Evolutionary conservation across 2,888 invertebrate species (phyloP), one percentile per base, ranked within the genome.

Genomic region (Lomographa bimaculata): DNA sequence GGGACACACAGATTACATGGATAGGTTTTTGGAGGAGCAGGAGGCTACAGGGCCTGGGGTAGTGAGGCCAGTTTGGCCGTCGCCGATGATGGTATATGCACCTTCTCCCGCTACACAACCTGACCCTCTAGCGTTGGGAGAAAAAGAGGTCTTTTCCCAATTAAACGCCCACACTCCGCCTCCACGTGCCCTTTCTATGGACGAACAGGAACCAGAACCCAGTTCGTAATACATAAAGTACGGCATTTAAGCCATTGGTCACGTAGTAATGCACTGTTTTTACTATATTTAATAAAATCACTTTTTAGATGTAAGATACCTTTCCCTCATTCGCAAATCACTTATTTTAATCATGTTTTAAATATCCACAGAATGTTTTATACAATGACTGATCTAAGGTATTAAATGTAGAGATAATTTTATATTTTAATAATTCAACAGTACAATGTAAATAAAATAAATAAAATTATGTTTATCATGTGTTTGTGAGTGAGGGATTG

Each of bases 1-100:
- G 2, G 97, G 97, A 32, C 94, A 97, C 56, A 97, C 97, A 41
- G 97, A 97, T 82, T 97, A 96, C 71, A 97, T 97, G 97, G 97
- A 97, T 70, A 91, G 96, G 59, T 97, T 97, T 80, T 87, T 97
- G 60, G 96, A 96, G 71, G 97, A 97, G 69, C 96, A 96, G 74
- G 95, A 95, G 60, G 89, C 91, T n/a, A 91, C 93, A 36, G 90
- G 94, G n/a, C 85, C 93, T 10, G 93, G 94, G 3, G 63, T 78
- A n/a, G 77, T 83, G 1, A 62, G 83, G 28, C 79, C 79, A 3
- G 79, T 79, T 37, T 93, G 94, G 11, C 95, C 95, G 6, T 71
- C 86, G 4, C 94, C 94, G 0, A 93, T 92, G 72, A 81, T 89
- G 82, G 83, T 86, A 5, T 89, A 80, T 51, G 77, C 77, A 33